Conservation (phyloP, 2,888 invertebrate genomes). For the Eupeodes luniger region DNA sequence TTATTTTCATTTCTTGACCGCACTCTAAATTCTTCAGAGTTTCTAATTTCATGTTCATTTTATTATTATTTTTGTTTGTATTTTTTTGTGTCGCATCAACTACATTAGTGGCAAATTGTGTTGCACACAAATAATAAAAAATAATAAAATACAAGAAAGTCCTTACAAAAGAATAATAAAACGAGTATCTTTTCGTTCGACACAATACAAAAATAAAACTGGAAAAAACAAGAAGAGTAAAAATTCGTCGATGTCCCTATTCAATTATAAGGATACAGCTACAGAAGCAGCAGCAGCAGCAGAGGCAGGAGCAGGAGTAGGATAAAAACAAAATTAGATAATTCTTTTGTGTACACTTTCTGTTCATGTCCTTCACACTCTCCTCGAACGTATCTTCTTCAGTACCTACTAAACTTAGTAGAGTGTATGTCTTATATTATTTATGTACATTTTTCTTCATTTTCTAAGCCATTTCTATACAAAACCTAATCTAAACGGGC, state of each 20-base stretch:
- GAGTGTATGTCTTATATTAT: not conserved
- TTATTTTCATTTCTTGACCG: conserved; percentile 1
- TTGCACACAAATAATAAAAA: conserved; percentile 15
- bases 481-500: conserved; percentile 62
- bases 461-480: conserved; percentile 31
- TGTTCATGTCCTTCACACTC: not conserved
- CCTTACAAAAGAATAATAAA: conserved; percentile 22
- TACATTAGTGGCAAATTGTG: conserved; percentile 54
- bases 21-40: conserved; percentile 15
- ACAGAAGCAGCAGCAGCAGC: too few relatives aligned
- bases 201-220: not conserved
- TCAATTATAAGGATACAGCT: conserved; percentile 58
- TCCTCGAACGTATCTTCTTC: not conserved
- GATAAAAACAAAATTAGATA: conserved; percentile 55
- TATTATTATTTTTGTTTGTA: not conserved
- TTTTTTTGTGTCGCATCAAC: conserved; percentile 5
- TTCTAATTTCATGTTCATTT: conserved; percentile 14
- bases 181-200: not conserved
- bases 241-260: conserved; percentile 31
- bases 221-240: conserved; percentile 2
- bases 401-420: not conserved
- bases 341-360: conserved; percentile 16
- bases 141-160: not conserved
- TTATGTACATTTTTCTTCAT: not conserved
- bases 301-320: not conserved